These are phyloP conservation scores for Coptotermes formosanus DNA, from an alignment of 1,140 invertebrate genomes.

Conservation along the genomic window DNA sequence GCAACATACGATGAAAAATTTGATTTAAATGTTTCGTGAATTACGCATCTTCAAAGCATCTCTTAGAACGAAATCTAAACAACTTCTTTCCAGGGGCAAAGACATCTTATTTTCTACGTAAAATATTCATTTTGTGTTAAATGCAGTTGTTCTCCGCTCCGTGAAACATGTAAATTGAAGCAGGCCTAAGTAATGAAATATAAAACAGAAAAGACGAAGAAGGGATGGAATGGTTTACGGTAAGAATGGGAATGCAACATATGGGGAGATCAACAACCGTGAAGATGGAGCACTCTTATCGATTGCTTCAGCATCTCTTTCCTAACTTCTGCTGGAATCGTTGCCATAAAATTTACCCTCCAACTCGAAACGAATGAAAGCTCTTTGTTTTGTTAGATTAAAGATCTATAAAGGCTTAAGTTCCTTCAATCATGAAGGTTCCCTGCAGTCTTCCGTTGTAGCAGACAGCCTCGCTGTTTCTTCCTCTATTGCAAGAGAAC, in stretches of 20 bases:
- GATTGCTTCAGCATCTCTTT: not conserved
- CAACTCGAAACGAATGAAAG: not conserved
- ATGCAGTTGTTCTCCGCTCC: not conserved
- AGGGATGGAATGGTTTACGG: too few species aligned
- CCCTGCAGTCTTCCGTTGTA: not conserved
- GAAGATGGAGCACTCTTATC: not conserved
- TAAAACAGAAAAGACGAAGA: not conserved
- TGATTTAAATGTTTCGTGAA: too few species aligned
- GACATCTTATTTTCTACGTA: not conserved
- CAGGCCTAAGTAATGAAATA: not conserved
- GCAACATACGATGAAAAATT: too few species aligned
- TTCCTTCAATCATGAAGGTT: conserved; percentile 1
- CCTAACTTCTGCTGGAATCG: not conserved
- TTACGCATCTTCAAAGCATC: not conserved
- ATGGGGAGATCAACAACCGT: not conserved
- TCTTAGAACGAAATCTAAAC: not conserved
- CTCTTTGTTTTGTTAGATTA: conserved; percentile 17
- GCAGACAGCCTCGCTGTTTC: not conserved
- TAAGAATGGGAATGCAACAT: not conserved
- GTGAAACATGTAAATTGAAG: not conserved
- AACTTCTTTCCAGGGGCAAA: not conserved
- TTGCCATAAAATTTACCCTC: conserved; percentile 14
- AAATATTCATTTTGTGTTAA: not conserved
- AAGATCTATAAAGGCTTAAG: conserved; percentile 4
- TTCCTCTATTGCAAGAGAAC: not conserved